Base-by-base conservation (phyloP, 2,113 vertebrate species). In the Spea multiplicata region DNA sequence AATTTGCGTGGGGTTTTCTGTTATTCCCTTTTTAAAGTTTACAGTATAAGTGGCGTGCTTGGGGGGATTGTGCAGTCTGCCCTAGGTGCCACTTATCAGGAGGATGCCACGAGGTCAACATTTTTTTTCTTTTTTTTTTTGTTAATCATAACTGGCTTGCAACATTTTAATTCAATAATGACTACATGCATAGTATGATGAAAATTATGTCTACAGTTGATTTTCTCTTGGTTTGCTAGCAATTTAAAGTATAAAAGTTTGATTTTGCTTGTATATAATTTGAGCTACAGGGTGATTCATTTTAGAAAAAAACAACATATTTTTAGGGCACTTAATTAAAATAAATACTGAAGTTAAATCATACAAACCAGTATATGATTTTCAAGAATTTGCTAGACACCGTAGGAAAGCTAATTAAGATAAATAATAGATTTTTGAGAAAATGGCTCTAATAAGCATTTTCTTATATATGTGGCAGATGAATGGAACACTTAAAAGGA, bases 371-470 rank as follows among this genome's bases (percentile, higher is more conserved):
- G 45, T 66, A 12, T 45, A 47, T 76, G 6, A 57, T 59, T 76
- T 66, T 68, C 8, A 8, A 68, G 49, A 55, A 67, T 75, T 75
- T 8, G 12, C 30, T 46, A 67, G 45, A n/a, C 75, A 76, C 75
- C 55, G 66, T 48, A 44, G 66, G 66, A 45, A 69, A 68, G 52
- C 66, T 69, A 69, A 76, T 76, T 76, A 69, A 30, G 53, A 61
- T 76, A 76, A 76, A 76, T 76, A 76, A 76, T 69, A 47, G 57
- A 76, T 76, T 59, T n/a, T 69, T 59, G n/a, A 67, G 75, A 67
- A 47, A 55, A 30, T 76, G 74, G 12, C 62, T 76, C 30, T 69
- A 76, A 69, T 69, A 76, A 68, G 66, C 65, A 2, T 67, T 69
- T 69, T 30, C 50, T 8, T 44, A 17, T 69, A 69, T 66, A 59